Base-by-base conservation (phyloP, 2,888 invertebrate species). In the Blomia tropicalis region DNA sequence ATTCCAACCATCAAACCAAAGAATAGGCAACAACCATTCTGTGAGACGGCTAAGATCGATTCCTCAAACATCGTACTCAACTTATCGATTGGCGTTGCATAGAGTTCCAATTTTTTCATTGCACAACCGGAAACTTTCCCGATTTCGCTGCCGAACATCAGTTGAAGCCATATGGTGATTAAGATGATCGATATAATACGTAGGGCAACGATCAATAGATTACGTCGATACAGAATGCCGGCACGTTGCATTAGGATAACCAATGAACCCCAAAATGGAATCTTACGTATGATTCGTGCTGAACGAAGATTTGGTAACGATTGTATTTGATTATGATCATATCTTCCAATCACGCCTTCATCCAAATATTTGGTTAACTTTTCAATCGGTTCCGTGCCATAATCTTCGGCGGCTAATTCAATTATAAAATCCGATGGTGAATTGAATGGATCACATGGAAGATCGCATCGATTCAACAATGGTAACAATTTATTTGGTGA, bases 351-450 rank as follows among this genome's bases (percentile, higher is more conserved):
- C n/a, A n/a, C n/a, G 1, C 23, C 1, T 5, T 19, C 25, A 22
- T 62, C 23, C 17, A 58, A 25, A 11, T 51, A 27, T 1, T 1
- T 1, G 5, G 5, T 19, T 22, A 62, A 4, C 27, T 29, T n/a
- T 25, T 44, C 19, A 14, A 58, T 36, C 3, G 62, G 58, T n/a
- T 43, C 17, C n/a, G n/a, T 30, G 1, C 62, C 62, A 29, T 58
- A 62, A 23, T 62, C 62, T 19, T 23, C 29, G 44, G 62, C 58
- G n/a, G 62, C 62, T 7, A 62, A 29, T 51, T 62, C 62, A n/a
- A 62, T 62, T 11, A 62, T 59, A 29, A 36, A 62, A 30, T 62
- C 62, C 22, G 58, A 27, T n/a, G 62, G 62, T 1, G 62, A 62
- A 29, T 58, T 62, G 32, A 27, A 44, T 1, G n/a, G 23, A 58